phyloP scores from a whole-genome alignment of 2,797 vertebrate species.

The Enteromius unitaeniatus region DNA sequence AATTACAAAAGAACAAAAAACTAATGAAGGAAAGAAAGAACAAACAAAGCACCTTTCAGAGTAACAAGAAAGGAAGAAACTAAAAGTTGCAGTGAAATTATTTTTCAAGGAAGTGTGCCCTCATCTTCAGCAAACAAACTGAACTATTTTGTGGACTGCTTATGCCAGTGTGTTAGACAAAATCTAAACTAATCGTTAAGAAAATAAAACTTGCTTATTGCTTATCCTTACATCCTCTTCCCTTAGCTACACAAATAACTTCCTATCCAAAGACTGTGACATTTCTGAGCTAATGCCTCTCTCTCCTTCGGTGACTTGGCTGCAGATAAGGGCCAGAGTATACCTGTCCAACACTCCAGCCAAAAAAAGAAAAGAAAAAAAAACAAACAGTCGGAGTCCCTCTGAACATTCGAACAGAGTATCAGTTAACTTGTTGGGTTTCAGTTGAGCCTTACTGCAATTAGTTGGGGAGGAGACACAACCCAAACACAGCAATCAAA shows the following conservation, averaged over 20 bases:
- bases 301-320: slow-evolving; percentile 26
- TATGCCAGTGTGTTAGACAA: background rate
- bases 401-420: slow-evolving; percentile 25
- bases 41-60: background rate
- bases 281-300: slow-evolving; percentile 29
- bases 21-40: background rate
- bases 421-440: slow-evolving; percentile 41
- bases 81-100: background rate
- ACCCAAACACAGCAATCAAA: slow-evolving; percentile 29
- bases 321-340: slow-evolving; percentile 41
- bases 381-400: slow-evolving; percentile 14
- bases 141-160: background rate
- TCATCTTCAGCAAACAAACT: background rate
- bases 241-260: slow-evolving; percentile 6
- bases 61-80: background rate
- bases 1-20: background rate
- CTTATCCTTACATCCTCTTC: background rate
- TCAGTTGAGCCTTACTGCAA: slow-evolving; percentile 26
- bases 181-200: background rate
- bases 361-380: background rate
- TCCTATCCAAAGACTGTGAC: slow-evolving; percentile 29
- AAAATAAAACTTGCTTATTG: background rate
- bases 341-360: slow-evolving; percentile 37
- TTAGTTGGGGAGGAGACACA: slow-evolving; percentile 11
- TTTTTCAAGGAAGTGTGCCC: background rate